Evolutionary conservation across 2,797 vertebrate genomes (phyloP), one percentile per base, ranked within the genome.

Genomic region (Orientallactaga sibirica): DNA sequence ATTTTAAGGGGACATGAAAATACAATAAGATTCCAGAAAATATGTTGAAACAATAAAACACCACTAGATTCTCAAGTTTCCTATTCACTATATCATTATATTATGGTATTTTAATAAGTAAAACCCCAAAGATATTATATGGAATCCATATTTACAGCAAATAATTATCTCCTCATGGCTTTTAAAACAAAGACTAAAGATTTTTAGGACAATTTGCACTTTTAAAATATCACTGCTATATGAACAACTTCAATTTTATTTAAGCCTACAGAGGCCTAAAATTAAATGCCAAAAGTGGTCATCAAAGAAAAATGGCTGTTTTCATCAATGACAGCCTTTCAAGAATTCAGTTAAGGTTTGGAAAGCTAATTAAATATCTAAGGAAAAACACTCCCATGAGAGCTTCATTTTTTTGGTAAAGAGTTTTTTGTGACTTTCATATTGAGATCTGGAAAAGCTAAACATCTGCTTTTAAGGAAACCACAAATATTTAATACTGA

Each of bases 401-500:
- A 94, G 48, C 19, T 80, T 84, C 25, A 79, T 52, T 67, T 82
- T 85, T 75, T 37, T 81, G 2, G 73, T 73, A 91, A 27, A 5
- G 77, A 76, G 86, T 84, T 79, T 70, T 67, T 22, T 85, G 12
- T 41, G 64, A 48, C 68, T 81, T 68, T 76, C 22, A 77, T 48
- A 66, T 61, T 73, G 66, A 79, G 10, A 88, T 29, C 5, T 68
- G 77, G 70, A 70, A 94, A 91, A 93, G 67, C 43, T n/a, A 91
- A 93, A 88, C 74, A 95, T 48, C 80, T 94, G 83, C 24, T 93
- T 95, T 92, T 78, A 78, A 92, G 52, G 22, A 25, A 92, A n/a
- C 71, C 74, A 89, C 95, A 61, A 85, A 95, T 93, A 29, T 85
- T 95, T 82, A 92, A 93, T 95, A 27, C 66, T 91, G 74, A 90